A percentile compares a stretch with the other conserved stretches of the same genome.
Evolutionary conservation across 2,888 invertebrate species (phyloP).

Genomic region (Rhamnusium bicolor): DNA sequence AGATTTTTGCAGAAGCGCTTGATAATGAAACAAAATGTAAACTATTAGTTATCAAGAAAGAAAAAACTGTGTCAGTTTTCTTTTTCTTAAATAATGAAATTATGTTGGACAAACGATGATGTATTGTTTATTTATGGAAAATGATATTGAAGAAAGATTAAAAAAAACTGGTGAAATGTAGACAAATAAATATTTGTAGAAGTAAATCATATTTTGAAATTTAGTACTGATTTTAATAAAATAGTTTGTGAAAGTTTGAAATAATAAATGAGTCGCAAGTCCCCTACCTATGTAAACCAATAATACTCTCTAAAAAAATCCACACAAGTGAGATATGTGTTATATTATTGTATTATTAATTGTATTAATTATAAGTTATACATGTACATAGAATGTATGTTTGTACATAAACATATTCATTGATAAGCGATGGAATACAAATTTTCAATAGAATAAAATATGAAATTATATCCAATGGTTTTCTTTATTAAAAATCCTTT

Average conservation of each 20-base stretch:
- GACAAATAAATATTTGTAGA: constrained; percentile 6
- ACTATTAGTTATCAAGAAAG: no score
- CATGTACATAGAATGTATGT: constrained; percentile 72
- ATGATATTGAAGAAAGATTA: no score
- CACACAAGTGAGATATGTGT: constrained; percentile 62
- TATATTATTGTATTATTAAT: constrained; percentile 61
- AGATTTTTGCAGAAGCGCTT: background rate
- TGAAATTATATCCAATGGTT: constrained; percentile 54
- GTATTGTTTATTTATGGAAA: no score
- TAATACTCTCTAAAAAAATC: constrained; percentile 58
- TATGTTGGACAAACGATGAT: no score
- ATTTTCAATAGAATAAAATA: constrained; percentile 71
- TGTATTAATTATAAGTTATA: constrained; percentile 64
- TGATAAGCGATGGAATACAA: constrained; percentile 69
- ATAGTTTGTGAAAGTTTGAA: background rate
- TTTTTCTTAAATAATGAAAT: no score
- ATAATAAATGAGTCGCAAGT: constrained; percentile 1
- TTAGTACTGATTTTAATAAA: background rate
- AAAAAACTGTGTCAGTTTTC: no score
- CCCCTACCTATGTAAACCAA: constrained; percentile 42
- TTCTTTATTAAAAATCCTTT: constrained; percentile 40
- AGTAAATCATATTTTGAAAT: background rate
- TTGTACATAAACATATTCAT: constrained; percentile 73
- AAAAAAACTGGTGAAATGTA: no score
- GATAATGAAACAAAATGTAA: no score